Conservation (phyloP, 2,113 vertebrate species). For the Corythoichthys haematopterus region DNA sequence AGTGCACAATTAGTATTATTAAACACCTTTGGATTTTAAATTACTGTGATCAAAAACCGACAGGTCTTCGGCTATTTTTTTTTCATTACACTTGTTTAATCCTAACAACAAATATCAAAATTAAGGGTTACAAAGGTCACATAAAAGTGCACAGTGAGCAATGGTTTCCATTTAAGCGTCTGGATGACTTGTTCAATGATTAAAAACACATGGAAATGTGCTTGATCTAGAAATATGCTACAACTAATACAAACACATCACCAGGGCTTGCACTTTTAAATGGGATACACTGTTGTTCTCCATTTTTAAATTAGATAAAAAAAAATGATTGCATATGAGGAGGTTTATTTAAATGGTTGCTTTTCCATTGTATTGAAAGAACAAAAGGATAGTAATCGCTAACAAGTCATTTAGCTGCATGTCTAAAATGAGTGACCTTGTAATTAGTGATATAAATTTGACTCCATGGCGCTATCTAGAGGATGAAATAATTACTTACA, state of each 20-base stretch:
- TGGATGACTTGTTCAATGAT: background rate
- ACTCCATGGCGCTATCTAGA: constrained; percentile 46
- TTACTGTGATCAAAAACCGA: background rate
- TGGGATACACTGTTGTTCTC: background rate
- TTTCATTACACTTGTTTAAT: background rate
- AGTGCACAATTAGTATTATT: too few relatives aligned
- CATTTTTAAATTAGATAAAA: background rate
- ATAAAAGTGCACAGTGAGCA: background rate
- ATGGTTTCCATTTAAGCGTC: background rate
- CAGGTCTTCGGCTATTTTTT: background rate
- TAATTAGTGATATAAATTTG: constrained; percentile 8
- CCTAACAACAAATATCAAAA: background rate
- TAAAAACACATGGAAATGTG: background rate
- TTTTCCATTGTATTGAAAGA: background rate
- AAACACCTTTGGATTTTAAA: too few relatives aligned
- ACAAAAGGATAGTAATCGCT: background rate
- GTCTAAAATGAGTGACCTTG: background rate
- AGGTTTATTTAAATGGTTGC: background rate
- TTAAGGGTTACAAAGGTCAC: background rate
- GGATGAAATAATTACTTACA: constrained; percentile 22
- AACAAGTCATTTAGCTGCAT: background rate
- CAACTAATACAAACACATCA: background rate
- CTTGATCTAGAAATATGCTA: background rate
- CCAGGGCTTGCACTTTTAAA: background rate
- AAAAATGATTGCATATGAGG: background rate